Conservation (phyloP, 1,140 invertebrate genomes). For the Sinonovacula constricta region DNA sequence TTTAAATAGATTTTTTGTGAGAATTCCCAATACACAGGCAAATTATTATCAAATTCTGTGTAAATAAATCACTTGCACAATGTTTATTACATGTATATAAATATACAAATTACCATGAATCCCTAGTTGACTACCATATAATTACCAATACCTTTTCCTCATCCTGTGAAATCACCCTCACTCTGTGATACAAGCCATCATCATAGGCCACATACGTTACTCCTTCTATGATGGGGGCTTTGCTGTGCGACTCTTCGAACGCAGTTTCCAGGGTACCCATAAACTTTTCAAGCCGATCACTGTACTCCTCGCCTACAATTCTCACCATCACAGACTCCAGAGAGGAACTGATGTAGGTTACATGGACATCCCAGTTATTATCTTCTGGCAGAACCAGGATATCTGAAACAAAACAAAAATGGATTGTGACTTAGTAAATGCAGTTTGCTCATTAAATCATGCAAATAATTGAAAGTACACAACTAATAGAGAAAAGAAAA, state of each 20-base stretch:
- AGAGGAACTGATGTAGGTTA: constrained; percentile 47
- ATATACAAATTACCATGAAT: no score
- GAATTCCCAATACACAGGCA: no score
- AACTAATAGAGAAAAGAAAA: no score
- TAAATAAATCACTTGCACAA: no score
- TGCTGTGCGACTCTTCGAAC: neutral
- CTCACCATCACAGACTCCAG: constrained; percentile 51
- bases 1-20: no score
- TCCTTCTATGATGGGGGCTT: constrained; percentile 23
- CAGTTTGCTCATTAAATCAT: no score
- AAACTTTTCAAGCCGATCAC: constrained; percentile 35
- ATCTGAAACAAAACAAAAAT: no score
- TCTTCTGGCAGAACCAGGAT: constrained; percentile 50
- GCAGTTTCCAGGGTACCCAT: constrained; percentile 16
- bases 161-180: constrained; percentile 37
- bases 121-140: no score
- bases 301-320: constrained; percentile 54
- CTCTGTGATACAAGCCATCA: constrained; percentile 56
- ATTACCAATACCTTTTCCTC: constrained; percentile 40
- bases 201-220: constrained; percentile 45
- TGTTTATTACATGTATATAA: no score
- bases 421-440: no score
- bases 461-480: no score
- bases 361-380: constrained; percentile 54
- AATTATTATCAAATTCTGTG: no score